Evolutionary conservation across 2,888 invertebrate genomes (phyloP), one percentile per base, ranked within the genome.

Genomic region (Mesochorus sp.): DNA sequence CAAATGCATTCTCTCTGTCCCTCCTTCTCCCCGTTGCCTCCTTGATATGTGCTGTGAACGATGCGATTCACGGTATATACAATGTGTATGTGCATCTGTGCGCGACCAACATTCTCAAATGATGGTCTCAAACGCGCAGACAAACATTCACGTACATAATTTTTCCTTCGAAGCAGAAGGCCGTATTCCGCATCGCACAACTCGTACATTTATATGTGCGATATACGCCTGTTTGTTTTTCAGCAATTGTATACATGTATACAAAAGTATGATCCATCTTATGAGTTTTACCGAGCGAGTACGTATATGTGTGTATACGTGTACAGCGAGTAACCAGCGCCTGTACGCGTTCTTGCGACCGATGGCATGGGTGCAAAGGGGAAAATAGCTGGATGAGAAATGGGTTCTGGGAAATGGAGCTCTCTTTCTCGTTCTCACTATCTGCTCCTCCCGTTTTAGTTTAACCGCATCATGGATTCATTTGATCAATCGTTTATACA

Each of bases 31-130:
- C 21, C 24, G 39, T 42, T 64, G 47, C 42, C 57, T 47, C 8
- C 31, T 14, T 76, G 55, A 76, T 57, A 55, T 76, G 47, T 17
- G 51, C 66, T 66, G 59, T 78, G 78, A 78, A 70, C 78, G 78
- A 78, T 78, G 78, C 74, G 71, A 59, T 74, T 67, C 71, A 71
- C 70, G 61, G 55, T 57, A n/a, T n/a, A n/a, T n/a, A 72, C 61
- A 59, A 42, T 62, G 67, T 55, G 57, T 67, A 49, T 67, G 78
- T 74, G 72, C 79, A 78, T 81, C 78, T 72, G 80, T 72, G 78
- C 64, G 49, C 74, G 57, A 77, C 74, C 73, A 79, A 77, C 76
- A 55, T 67, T 53, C 51, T 53, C 71, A 24, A 61, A 67, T 49
- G 66, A 67, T 34, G 67, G 51, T 14, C 51, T 12, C n/a, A 37